Conservation (phyloP, 2,113 vertebrate species). For the Xiphophorus couchianus region DNA sequence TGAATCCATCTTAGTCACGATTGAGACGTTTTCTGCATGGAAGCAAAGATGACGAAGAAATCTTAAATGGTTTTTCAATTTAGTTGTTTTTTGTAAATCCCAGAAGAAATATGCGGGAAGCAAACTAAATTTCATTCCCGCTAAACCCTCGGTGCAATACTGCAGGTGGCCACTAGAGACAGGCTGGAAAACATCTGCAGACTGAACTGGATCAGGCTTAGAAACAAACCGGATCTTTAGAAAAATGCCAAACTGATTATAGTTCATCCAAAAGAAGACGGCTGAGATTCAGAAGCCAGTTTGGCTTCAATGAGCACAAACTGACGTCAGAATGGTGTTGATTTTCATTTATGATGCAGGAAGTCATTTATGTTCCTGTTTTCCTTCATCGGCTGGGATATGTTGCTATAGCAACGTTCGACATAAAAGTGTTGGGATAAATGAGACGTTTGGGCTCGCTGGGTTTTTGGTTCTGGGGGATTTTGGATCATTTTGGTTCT, state of each 20-base stretch:
- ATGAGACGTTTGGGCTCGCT: neutral
- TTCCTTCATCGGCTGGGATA: neutral
- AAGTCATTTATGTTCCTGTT: neutral
- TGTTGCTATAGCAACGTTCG: neutral
- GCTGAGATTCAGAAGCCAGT: neutral
- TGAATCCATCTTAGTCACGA: neutral
- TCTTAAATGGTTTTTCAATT: no score
- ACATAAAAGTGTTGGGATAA: neutral
- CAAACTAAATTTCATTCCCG: no score
- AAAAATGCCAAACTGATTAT: no score
- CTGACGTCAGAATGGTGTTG: neutral
- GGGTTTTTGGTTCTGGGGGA: slow-evolving; percentile 8
- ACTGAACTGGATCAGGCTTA: neutral
- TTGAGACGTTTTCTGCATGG: neutral
- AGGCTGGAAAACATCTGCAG: neutral
- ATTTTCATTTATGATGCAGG: neutral
- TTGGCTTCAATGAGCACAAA: slow-evolving; percentile 41
- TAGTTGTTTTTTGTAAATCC: no score
- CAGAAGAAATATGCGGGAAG: no score
- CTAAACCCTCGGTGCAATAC: neutral
- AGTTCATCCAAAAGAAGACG: neutral
- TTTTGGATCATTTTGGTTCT: slow-evolving; percentile 1
- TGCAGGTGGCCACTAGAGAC: neutral
- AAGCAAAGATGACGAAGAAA: neutral
- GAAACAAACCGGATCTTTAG: no score